Conservation (phyloP, 1,140 invertebrate genomes). For the Acyrthosiphon pisum region DNA sequence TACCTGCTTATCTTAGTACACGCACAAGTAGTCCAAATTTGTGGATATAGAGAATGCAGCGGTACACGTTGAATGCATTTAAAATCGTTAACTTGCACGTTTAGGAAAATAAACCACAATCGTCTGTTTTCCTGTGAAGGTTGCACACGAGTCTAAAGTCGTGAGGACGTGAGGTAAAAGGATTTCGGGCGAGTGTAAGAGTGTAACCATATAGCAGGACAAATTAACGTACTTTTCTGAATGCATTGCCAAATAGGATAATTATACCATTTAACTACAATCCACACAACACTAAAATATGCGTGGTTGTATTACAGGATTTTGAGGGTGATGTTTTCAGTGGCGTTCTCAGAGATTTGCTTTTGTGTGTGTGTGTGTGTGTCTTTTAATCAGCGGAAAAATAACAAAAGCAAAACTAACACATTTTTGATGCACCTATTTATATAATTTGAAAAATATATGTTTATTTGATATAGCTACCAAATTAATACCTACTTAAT, state of each 20-base stretch:
- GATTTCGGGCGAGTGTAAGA: not conserved
- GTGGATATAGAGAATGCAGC: not conserved
- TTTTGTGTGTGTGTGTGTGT: too few relatives aligned
- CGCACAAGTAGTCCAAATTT: not conserved
- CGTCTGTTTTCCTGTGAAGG: slow-evolving; percentile 33
- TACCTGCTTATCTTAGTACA: not conserved
- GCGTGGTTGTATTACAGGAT: not conserved
- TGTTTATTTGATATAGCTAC: not conserved
- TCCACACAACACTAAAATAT: not conserved
- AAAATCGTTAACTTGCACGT: slow-evolving; percentile 10
- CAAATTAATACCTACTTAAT: too few relatives aligned
- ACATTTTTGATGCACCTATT: not conserved
- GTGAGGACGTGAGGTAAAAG: slow-evolving; percentile 35
- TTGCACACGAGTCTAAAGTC: slow-evolving; percentile 7
- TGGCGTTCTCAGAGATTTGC: too few relatives aligned
- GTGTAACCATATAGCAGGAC: not conserved
- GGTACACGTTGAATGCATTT: not conserved
- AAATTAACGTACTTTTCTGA: not conserved
- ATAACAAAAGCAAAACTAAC: not conserved
- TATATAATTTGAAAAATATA: not conserved
- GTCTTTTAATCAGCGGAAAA: not conserved
- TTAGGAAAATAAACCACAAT: slow-evolving; percentile 19
- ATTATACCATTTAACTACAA: not conserved
- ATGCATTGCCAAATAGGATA: not conserved
- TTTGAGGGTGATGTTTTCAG: not conserved